These are phyloP conservation scores for Cryptoprocta ferox DNA, from an alignment of 2,797 vertebrate species.

Conservation along the genomic window DNA sequence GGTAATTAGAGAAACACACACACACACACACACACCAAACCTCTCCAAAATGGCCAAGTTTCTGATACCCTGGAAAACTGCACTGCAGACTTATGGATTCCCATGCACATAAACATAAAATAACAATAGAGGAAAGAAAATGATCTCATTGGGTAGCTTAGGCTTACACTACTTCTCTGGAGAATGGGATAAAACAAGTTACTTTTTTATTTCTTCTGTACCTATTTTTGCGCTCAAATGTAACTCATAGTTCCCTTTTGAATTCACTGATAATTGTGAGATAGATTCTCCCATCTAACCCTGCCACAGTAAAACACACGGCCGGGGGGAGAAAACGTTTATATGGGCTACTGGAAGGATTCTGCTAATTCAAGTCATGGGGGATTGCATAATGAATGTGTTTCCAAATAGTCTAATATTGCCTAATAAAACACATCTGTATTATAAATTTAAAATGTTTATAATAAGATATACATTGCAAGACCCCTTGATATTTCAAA, in stretches of 20 bases:
- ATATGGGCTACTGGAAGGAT: neutral
- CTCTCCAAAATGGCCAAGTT: neutral
- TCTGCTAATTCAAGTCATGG: constrained; percentile 38
- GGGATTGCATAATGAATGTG: constrained; percentile 50
- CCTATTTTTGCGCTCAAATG: constrained; percentile 6
- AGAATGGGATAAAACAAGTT: neutral
- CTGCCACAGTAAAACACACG: neutral
- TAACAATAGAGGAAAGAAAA: neutral
- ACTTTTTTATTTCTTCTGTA: neutral
- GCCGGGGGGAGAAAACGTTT: constrained; percentile 28
- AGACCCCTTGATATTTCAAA: constrained; percentile 33
- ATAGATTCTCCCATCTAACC: neutral
- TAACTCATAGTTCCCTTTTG: constrained; percentile 9
- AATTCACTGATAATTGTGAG: constrained; percentile 15
- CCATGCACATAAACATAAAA: neutral
- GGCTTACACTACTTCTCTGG: neutral
- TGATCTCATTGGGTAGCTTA: neutral
- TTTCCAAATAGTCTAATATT: constrained; percentile 33
- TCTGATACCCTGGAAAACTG: neutral
- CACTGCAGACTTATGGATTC: neutral
- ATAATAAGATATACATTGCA: constrained; percentile 12
- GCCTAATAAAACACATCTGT: constrained; percentile 50
- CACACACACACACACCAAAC: neutral
- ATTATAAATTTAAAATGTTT: constrained; percentile 49
- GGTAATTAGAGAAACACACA: neutral